These are phyloP conservation scores for Micrasema minimum DNA, from an alignment of 1,140 invertebrate genomes.

Conservation along the genomic window DNA sequence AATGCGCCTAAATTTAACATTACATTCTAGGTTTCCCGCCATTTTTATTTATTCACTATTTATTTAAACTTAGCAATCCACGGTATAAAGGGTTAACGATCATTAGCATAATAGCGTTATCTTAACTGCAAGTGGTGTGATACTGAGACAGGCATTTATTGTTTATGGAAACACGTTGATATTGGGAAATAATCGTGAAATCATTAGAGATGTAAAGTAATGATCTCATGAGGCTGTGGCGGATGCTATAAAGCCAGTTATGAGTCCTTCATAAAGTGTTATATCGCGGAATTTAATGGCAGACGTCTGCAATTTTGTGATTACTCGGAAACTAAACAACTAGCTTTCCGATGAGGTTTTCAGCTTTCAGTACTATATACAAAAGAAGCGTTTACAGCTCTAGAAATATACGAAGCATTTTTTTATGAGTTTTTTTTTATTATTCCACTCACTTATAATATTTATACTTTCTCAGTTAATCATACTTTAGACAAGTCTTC, in stretches of 20 bases:
- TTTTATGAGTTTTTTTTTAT: not conserved
- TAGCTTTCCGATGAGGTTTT: no score
- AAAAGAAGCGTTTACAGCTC: not conserved
- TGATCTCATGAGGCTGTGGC: constrained; percentile 6
- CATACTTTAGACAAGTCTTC: no score
- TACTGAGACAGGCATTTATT: constrained; percentile 16
- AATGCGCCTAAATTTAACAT: no score
- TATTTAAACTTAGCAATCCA: no score
- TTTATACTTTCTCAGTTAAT: no score
- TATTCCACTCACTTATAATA: no score
- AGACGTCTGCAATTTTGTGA: constrained; percentile 23
- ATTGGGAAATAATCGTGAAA: constrained; percentile 29
- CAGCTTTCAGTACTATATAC: no score
- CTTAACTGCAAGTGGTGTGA: no score
- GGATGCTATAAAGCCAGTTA: constrained; percentile 39
- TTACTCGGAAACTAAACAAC: constrained; percentile 9
- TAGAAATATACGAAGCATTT: not conserved
- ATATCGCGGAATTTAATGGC: constrained; percentile 40
- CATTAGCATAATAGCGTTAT: no score
- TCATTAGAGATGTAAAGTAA: constrained; percentile 23
- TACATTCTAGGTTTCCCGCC: no score
- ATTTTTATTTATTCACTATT: no score
- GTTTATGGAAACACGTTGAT: constrained; percentile 20
- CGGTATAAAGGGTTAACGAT: no score
- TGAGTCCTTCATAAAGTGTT: constrained; percentile 41